Base-by-base conservation (phyloP, 2,797 vertebrate genomes). In the Micromesistius poutassou region DNA sequence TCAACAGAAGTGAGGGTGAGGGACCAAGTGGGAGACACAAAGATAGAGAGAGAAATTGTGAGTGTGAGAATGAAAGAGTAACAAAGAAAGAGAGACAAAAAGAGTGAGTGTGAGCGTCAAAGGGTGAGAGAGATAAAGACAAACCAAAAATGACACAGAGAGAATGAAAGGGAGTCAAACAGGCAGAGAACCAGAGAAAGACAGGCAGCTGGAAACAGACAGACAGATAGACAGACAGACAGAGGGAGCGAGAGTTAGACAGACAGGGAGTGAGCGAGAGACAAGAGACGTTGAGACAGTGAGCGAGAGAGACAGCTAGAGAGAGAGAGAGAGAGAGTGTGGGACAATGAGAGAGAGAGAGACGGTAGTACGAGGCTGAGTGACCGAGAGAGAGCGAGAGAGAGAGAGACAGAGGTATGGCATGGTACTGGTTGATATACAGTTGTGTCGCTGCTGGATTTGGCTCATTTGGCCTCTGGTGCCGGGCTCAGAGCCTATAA, bases 391-490 rank as follows among this genome's bases (percentile, higher is more conserved):
- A 74, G 2, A 16, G 40, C 30, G 6, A 55, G 8, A 74, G 33
- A 36, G 22, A 35, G 72, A 73, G 77, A 1, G 73, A 76, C 75
- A 72, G 36, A 75, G 77, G 1, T 77, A 31, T 50, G 62, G 72
- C 82, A 76, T 16, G 5, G 68, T 79, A 74, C 80, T 79, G 74
- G 83, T 82, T 81, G 74, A 86, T 42, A 74, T 71, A 78, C 74
- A 73, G 77, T 76, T 28, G 25, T 12, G 35, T 5, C 9, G 70
- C 78, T 55, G 72, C 78, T 75, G 78, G 22, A 13, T 22, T 55
- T 16, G 31, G 33, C 72, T 76, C 74, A 70, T 76, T 78, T 13
- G 40, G 13, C 36, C 36, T 8, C 36, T 7, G 36, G 36, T 38
- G 83, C 83, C 9, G 40, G 36, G 3, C 55, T 31, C 76, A 75